These are phyloP conservation scores for Ornithoptera priamus DNA, from an alignment of 2,888 invertebrate species.

Conservation along the genomic window DNA sequence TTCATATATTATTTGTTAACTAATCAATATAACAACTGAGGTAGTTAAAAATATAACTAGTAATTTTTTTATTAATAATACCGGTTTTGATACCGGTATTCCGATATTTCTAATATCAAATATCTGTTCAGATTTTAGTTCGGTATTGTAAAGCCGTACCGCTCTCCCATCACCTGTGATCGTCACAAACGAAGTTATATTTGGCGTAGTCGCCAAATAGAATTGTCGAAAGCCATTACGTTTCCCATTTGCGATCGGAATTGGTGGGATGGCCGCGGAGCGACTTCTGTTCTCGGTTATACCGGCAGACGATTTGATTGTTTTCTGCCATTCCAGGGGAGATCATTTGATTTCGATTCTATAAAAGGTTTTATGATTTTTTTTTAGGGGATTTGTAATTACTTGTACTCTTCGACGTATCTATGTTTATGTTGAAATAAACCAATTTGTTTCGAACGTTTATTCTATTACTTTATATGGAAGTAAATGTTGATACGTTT, in stretches of 20 bases:
- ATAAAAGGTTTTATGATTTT: constrained; percentile 24
- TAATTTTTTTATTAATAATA: too few species aligned
- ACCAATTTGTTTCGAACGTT: background rate
- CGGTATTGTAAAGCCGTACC: too few species aligned
- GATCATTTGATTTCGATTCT: constrained; percentile 40
- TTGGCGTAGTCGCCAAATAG: constrained; percentile 58
- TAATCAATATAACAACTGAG: too few species aligned
- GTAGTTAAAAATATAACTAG: too few species aligned
- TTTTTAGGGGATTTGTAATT: constrained; percentile 19
- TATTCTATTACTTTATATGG: background rate
- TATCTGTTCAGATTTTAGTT: too few species aligned
- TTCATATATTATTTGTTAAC: too few species aligned
- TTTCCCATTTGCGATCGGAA: constrained; percentile 71
- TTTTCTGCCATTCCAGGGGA: constrained; percentile 46
- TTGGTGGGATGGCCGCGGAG: constrained; percentile 62
- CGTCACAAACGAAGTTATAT: constrained; percentile 57
- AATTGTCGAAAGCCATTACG: constrained; percentile 71
- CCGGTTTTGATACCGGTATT: too few species aligned
- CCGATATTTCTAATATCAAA: too few species aligned
- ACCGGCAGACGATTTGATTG: constrained; percentile 53
- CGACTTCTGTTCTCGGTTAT: constrained; percentile 43
- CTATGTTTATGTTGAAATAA: background rate
- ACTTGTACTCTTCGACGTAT: background rate
- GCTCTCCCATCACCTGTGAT: constrained; percentile 49
- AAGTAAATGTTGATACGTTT: background rate